These are phyloP conservation scores for Rugalucina vietnamica DNA, from an alignment of 2,888 invertebrate species.

Conservation along the genomic window DNA sequence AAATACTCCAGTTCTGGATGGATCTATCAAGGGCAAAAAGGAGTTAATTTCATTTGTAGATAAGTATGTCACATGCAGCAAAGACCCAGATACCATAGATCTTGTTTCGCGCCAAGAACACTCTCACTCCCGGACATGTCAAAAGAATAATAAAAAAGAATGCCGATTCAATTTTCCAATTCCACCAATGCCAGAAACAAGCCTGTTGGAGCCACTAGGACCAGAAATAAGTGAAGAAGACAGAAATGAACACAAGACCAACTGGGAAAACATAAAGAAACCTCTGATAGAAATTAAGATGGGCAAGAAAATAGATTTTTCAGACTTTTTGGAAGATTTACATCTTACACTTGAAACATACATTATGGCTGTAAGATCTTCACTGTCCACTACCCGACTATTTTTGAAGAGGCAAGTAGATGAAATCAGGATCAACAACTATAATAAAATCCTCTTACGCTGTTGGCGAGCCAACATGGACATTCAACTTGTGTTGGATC, in stretches of 20 bases:
- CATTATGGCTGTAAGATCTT: not conserved
- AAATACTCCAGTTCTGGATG: no score
- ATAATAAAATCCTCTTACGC: constrained; percentile 27
- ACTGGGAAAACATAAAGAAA: no score
- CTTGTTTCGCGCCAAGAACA: no score
- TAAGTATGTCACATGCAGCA: no score
- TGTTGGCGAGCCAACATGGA: constrained; percentile 52
- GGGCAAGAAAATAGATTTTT: not conserved
- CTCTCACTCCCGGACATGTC: not conserved
- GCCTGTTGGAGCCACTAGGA: not conserved
- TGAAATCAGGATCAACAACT: constrained; percentile 37
- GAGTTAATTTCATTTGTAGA: no score
- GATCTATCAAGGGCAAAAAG: no score
- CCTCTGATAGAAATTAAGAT: no score
- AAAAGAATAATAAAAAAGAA: not conserved
- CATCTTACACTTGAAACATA: not conserved
- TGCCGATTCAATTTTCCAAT: not conserved
- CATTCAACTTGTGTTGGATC: constrained; percentile 48
- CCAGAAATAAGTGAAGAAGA: no score
- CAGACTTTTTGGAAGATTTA: not conserved
- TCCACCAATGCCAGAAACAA: not conserved
- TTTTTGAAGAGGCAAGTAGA: constrained; percentile 15
- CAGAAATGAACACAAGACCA: no score
- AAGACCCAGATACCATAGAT: no score
- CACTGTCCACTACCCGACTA: not conserved